Conservation (phyloP, 53 echinoderm and acorn worm genomes). For the Holothuria scabra region DNA sequence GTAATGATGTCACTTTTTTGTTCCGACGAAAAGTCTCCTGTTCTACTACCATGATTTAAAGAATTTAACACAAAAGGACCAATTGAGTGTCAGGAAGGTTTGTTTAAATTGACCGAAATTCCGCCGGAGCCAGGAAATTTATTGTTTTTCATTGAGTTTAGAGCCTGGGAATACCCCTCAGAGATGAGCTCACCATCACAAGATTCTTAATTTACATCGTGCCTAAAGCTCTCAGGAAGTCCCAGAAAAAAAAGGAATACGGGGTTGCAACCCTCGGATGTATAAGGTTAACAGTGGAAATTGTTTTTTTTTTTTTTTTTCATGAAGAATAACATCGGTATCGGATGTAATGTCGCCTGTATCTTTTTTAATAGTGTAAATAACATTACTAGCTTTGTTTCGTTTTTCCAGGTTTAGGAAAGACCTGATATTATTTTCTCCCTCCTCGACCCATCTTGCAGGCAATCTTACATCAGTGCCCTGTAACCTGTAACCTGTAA, state of each 20-base stretch:
- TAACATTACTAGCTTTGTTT: conserved; percentile 47
- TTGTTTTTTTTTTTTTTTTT: neutral
- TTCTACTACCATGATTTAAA: too few species aligned
- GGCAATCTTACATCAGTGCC: neutral
- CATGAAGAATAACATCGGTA: neutral
- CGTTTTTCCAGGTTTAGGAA: neutral
- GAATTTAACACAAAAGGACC: too few species aligned
- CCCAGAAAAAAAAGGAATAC: neutral
- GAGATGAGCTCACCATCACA: neutral
- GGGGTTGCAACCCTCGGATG: neutral
- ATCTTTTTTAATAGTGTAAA: neutral
- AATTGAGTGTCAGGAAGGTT: neutral
- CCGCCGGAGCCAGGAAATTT: conserved; percentile 69
- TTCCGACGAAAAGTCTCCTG: too few species aligned
- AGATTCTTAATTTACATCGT: neutral
- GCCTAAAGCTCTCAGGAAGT: neutral
- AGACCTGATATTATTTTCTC: too few species aligned
- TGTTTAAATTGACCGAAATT: conserved; percentile 63
- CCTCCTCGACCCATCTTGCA: too few species aligned
- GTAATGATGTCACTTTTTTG: too few species aligned
- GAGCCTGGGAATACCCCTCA: too few species aligned
- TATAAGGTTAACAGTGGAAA: neutral
- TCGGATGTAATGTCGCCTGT: neutral
- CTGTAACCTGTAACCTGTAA: neutral
- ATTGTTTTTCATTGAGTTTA: conserved; percentile 32